These are phyloP conservation scores for Pollimyrus isidori DNA, from an alignment of 2,113 vertebrate species.

Conservation along the genomic window DNA sequence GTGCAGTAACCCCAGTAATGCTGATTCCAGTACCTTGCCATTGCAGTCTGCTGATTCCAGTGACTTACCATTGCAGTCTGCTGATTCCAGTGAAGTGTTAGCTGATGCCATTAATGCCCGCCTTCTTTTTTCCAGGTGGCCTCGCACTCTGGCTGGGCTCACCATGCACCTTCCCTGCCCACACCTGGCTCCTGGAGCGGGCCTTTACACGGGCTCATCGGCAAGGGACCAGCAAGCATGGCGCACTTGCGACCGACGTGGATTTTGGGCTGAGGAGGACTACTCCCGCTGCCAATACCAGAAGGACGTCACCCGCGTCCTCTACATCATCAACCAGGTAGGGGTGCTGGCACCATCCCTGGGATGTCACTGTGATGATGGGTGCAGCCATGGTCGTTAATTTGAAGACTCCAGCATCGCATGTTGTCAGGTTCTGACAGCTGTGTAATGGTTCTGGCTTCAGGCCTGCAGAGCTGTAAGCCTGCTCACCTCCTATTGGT, in stretches of 20 bases:
- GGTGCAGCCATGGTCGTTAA: not conserved
- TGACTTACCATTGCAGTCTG: not conserved
- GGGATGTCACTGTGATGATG: not conserved
- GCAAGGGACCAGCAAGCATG: conserved; percentile 81
- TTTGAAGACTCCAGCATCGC: not conserved
- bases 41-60: no score
- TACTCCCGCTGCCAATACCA: conserved; percentile 91
- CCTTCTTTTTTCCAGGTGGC: conserved; percentile 69
- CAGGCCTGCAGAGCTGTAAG: not conserved
- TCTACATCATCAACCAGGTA: conserved; percentile 96
- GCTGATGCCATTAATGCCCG: not conserved
- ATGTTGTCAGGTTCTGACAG: not conserved
- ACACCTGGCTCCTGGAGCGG: conserved; percentile 67
- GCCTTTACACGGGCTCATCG: conserved; percentile 71
- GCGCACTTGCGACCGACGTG: conserved; percentile 79
- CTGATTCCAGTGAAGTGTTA: not conserved
- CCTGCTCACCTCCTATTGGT: not conserved
- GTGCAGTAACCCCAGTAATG: not conserved
- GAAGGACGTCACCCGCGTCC: conserved; percentile 87
- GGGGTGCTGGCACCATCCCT: not conserved
- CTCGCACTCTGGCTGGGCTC: conserved; percentile 87
- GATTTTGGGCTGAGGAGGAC: conserved; percentile 85
- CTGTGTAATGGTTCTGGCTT: not conserved
- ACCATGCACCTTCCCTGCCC: conserved; percentile 80
- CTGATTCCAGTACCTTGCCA: not conserved